These are phyloP conservation scores for Aphidius colemani DNA, from an alignment of 2,888 invertebrate genomes.

Conservation along the genomic window DNA sequence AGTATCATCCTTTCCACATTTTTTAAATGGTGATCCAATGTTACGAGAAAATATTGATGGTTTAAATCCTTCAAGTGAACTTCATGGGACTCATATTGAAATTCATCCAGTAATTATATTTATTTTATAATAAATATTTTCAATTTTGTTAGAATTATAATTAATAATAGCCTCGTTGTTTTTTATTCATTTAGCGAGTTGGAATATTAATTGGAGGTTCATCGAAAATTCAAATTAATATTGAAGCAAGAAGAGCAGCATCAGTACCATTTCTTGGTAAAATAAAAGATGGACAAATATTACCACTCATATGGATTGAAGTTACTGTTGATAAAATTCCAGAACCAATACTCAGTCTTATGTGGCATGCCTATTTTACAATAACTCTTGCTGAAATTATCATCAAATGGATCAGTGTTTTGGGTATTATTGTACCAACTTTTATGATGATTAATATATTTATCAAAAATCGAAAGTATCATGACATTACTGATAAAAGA, in stretches of 20 bases:
- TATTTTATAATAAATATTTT: too few relatives aligned
- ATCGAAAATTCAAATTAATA: conserved; percentile 73
- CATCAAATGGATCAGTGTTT: conserved; percentile 49
- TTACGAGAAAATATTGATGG: conserved; percentile 68
- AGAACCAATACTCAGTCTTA: conserved; percentile 36
- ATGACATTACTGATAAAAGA: conserved; percentile 27
- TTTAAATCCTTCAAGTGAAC: conserved; percentile 65
- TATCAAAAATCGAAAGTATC: conserved; percentile 21
- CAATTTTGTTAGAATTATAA: not conserved
- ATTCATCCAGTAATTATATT: conserved; percentile 68
- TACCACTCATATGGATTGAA: conserved; percentile 80
- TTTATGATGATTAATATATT: conserved; percentile 31
- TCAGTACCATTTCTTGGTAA: conserved; percentile 62
- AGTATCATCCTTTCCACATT: conserved; percentile 78
- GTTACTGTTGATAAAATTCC: conserved; percentile 57
- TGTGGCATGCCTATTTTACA: conserved; percentile 45
- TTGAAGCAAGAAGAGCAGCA: conserved; percentile 66
- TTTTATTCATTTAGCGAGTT: conserved; percentile 55
- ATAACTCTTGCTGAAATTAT: conserved; percentile 41
- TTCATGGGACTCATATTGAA: conserved; percentile 74
- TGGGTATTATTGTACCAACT: conserved; percentile 40
- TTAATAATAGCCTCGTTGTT: conserved; percentile 11
- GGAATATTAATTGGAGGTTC: conserved; percentile 73
- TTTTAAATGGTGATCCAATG: conserved; percentile 69
- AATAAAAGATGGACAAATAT: conserved; percentile 67